These are phyloP conservation scores for Drosophila fungiperda DNA, from an alignment of 2,888 invertebrate genomes.

Conservation along the genomic window DNA sequence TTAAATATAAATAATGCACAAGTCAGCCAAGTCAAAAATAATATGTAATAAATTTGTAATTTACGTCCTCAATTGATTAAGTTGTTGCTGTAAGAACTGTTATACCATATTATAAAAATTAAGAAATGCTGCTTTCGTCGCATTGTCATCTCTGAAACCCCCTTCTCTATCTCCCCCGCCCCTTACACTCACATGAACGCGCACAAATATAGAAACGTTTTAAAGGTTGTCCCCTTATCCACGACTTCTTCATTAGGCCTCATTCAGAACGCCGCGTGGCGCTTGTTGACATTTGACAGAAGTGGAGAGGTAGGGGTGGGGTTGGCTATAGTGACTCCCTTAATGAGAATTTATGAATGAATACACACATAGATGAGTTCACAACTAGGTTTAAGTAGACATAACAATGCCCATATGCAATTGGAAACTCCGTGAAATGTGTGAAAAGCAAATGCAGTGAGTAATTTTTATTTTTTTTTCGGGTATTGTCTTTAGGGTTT, in stretches of 20 bases:
- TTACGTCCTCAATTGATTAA: constrained; percentile 22
- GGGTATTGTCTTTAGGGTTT: constrained; percentile 20
- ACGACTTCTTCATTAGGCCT: constrained; percentile 65
- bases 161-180: too few species aligned
- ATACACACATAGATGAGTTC: constrained; percentile 40
- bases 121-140: constrained; percentile 27
- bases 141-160: constrained; percentile 46
- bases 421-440: constrained; percentile 58
- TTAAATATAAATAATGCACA: background rate
- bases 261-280: constrained; percentile 75
- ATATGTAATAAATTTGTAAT: background rate
- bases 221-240: constrained; percentile 49
- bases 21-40: background rate
- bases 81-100: constrained; percentile 20
- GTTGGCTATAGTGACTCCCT: constrained; percentile 23
- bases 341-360: constrained; percentile 74
- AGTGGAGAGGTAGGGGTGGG: constrained; percentile 25
- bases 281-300: constrained; percentile 76
- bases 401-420: constrained; percentile 9
- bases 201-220: constrained; percentile 27
- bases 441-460: constrained; percentile 63
- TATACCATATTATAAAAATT: constrained; percentile 24
- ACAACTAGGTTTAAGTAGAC: constrained; percentile 29
- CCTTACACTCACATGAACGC: constrained; percentile 6
- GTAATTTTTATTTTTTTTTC: constrained; percentile 42